These are phyloP conservation scores for Ptychoptera contaminata DNA, from an alignment of 2,888 invertebrate genomes.

Conservation along the genomic window DNA sequence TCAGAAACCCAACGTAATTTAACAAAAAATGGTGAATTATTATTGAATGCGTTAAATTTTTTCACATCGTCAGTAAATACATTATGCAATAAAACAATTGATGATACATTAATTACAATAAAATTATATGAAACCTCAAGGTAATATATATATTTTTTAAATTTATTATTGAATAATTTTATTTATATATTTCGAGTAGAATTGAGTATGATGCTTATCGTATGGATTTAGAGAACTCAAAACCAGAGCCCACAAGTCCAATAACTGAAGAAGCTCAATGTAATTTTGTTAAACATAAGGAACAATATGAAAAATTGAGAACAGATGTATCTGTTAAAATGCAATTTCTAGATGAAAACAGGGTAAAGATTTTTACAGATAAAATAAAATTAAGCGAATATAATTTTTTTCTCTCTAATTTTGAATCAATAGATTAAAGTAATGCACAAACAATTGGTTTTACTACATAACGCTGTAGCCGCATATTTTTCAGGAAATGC, in stretches of 20 bases:
- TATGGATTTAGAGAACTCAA: slow-evolving; percentile 75
- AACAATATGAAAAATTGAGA: slow-evolving; percentile 81
- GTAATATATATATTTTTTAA: slow-evolving; percentile 18
- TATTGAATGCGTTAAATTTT: slow-evolving; percentile 86
- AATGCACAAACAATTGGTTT: slow-evolving; percentile 91
- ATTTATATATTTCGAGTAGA: slow-evolving; percentile 31
- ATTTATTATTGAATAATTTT: slow-evolving; percentile 3
- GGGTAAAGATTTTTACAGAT: slow-evolving; percentile 40
- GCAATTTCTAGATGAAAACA: slow-evolving; percentile 92
- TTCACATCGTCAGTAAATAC: slow-evolving; percentile 94
- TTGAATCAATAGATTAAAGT: slow-evolving; percentile 74
- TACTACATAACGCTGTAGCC: slow-evolving; percentile 93
- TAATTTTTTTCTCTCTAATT: slow-evolving; percentile 3
- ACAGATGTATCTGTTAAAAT: slow-evolving; percentile 91
- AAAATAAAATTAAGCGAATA: slow-evolving; percentile 1
- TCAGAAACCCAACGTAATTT: slow-evolving; percentile 90
- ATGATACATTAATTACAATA: slow-evolving; percentile 65
- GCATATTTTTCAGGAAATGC: slow-evolving; percentile 97
- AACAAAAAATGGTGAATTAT: slow-evolving; percentile 82
- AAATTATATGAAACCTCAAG: slow-evolving; percentile 45
- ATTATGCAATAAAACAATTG: slow-evolving; percentile 93
- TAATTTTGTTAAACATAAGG: slow-evolving; percentile 70
- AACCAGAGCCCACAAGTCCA: slow-evolving; percentile 38
- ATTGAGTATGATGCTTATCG: slow-evolving; percentile 97
- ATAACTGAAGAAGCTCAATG: slow-evolving; percentile 65